These are phyloP conservation scores for Belonocnema kinseyi DNA, from an alignment of 1,140 invertebrate genomes.

Conservation along the genomic window DNA sequence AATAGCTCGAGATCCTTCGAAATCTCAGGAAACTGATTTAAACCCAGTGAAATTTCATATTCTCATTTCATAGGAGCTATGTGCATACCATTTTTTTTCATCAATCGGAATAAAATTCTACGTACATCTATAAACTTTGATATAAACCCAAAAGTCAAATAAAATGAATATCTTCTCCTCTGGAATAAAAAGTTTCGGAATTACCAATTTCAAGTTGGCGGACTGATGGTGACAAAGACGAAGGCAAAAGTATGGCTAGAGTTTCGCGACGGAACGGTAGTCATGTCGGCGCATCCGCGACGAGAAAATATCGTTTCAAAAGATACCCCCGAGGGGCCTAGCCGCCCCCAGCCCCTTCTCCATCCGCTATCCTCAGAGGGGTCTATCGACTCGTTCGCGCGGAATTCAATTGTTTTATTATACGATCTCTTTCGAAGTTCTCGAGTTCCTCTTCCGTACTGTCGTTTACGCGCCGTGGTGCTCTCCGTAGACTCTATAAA, in stretches of 20 bases:
- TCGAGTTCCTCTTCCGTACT: slow-evolving; percentile 32
- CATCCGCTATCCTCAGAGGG: slow-evolving; percentile 21
- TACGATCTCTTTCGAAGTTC: slow-evolving; percentile 45
- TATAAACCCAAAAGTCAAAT: neutral
- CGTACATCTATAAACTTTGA: neutral
- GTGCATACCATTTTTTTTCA: neutral
- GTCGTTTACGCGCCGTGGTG: slow-evolving; percentile 25
- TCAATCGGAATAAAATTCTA: neutral
- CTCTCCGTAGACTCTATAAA: slow-evolving; percentile 11
- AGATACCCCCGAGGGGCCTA: slow-evolving; percentile 30
- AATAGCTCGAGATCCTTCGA: slow-evolving; percentile 6
- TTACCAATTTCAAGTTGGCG: slow-evolving; percentile 29
- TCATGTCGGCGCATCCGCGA: slow-evolving; percentile 16
- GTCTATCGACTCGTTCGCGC: slow-evolving; percentile 39
- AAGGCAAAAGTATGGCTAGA: slow-evolving; percentile 29
- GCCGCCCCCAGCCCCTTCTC: slow-evolving; percentile 15
- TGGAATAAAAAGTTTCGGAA: slow-evolving; percentile 23
- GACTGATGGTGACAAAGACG: slow-evolving; percentile 23
- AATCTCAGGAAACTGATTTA: slow-evolving; percentile 17
- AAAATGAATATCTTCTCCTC: neutral
- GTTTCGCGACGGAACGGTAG: slow-evolving; percentile 21
- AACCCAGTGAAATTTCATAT: slow-evolving; percentile 10
- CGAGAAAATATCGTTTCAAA: slow-evolving; percentile 30
- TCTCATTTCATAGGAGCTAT: slow-evolving; percentile 1
- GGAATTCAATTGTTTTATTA: slow-evolving; percentile 55